phyloP scores from a whole-genome alignment of 2,797 vertebrate genomes.

The Sebastes steindachneri region DNA sequence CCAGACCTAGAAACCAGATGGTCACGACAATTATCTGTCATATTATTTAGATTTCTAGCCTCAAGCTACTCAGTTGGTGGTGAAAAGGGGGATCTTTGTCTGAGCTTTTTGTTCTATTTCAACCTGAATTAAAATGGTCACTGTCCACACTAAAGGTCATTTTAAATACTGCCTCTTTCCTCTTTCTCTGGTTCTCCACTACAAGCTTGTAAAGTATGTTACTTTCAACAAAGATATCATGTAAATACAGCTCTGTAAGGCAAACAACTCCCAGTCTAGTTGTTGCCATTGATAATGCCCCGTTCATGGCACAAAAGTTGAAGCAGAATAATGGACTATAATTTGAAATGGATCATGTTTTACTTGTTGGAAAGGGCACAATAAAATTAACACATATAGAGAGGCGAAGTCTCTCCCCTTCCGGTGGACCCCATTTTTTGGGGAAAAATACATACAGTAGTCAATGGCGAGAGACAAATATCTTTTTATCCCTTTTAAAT shows the following conservation, averaged over 20 bases:
- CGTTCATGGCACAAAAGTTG: neutral
- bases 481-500: no score
- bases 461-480: no score
- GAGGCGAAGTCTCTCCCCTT: no score
- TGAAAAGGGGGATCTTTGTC: neutral
- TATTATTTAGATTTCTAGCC: constrained; percentile 37
- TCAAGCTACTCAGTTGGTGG: constrained; percentile 12
- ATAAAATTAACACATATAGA: neutral
- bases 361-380: neutral
- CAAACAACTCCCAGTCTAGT: neutral
- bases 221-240: neutral
- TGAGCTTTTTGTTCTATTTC: constrained; percentile 22
- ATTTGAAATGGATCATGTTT: neutral
- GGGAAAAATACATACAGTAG: no score
- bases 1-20: constrained; percentile 35
- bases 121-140: constrained; percentile 9
- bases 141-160: neutral
- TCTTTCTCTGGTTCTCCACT: neutral
- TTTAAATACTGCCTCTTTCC: neutral
- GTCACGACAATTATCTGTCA: constrained; percentile 38
- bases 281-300: neutral
- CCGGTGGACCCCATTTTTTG: no score
- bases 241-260: neutral
- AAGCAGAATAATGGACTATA: neutral
- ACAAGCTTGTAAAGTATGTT: neutral